These are phyloP conservation scores for Gobio gobio DNA, from an alignment of 2,113 vertebrate genomes.

Conservation along the genomic window DNA sequence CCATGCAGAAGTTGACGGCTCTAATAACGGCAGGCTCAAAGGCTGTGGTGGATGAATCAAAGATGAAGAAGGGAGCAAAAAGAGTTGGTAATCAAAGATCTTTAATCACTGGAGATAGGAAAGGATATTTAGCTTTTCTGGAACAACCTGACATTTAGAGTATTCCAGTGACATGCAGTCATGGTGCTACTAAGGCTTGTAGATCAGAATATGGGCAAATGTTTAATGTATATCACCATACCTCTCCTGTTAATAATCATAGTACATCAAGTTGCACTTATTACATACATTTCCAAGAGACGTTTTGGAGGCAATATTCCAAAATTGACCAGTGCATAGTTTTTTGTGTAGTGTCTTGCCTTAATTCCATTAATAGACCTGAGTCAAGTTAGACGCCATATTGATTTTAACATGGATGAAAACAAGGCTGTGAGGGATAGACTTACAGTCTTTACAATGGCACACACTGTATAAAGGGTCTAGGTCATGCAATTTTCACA, in stretches of 20 bases:
- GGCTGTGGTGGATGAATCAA: background rate
- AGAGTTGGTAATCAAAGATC: slow-evolving; percentile 1
- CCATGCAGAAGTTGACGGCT: slow-evolving; percentile 16
- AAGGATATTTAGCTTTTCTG: background rate
- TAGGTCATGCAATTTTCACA: too few relatives aligned
- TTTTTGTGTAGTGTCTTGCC: background rate
- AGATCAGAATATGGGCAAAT: background rate
- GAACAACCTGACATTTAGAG: background rate
- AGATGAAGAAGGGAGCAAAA: background rate
- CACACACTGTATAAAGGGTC: too few relatives aligned
- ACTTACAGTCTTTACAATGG: too few relatives aligned
- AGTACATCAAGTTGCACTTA: background rate
- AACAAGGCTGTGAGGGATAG: too few relatives aligned
- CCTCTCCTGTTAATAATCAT: background rate
- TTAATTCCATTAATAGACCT: background rate
- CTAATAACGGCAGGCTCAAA: slow-evolving; percentile 17
- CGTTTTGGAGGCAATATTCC: background rate
- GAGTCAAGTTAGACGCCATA: too few relatives aligned
- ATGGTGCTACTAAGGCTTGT: background rate
- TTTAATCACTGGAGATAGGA: background rate
- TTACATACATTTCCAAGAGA: background rate
- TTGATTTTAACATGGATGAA: too few relatives aligned
- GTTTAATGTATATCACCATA: too few relatives aligned
- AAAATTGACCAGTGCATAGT: too few relatives aligned
- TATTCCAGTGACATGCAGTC: background rate